Conservation (phyloP, 2,888 invertebrate species). For the Pinctada fucata region DNA sequence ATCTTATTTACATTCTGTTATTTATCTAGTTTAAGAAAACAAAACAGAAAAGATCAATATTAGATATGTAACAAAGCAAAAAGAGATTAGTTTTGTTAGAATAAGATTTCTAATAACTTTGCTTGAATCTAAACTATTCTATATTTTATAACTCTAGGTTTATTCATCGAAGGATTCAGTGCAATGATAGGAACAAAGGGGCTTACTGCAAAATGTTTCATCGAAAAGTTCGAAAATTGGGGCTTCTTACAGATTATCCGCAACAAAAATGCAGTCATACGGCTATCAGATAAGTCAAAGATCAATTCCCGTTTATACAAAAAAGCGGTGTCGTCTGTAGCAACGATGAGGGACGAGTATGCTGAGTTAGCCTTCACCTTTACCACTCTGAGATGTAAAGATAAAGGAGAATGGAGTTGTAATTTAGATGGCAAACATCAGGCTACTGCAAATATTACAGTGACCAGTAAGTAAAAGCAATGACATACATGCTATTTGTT, state of each 20-base stretch:
- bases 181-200: constrained; percentile 3
- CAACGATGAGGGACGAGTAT: background rate
- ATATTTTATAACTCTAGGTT: constrained; percentile 7
- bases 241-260: constrained; percentile 15
- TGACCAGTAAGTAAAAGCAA: constrained; percentile 29
- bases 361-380: constrained; percentile 26
- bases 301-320: constrained; percentile 13
- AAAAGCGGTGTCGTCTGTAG: background rate
- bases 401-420: constrained; percentile 34
- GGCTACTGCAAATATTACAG: constrained; percentile 7
- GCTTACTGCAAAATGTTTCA: constrained; percentile 22
- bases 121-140: no score
- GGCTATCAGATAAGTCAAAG: constrained; percentile 2
- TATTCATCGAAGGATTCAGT: constrained; percentile 13
- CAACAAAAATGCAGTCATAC: constrained; percentile 1
- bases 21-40: no score
- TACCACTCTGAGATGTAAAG: constrained; percentile 21
- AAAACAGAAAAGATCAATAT: no score
- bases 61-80: no score
- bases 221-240: constrained; percentile 32
- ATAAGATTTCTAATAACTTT: no score
- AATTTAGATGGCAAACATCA: constrained; percentile 14
- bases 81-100: no score
- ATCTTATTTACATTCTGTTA: no score
- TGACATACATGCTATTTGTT: background rate